Evolutionary conservation across 1,140 invertebrate species (phyloP), one percentile per base, ranked within the genome.

Genomic region (Zaprionus capensis): DNA sequence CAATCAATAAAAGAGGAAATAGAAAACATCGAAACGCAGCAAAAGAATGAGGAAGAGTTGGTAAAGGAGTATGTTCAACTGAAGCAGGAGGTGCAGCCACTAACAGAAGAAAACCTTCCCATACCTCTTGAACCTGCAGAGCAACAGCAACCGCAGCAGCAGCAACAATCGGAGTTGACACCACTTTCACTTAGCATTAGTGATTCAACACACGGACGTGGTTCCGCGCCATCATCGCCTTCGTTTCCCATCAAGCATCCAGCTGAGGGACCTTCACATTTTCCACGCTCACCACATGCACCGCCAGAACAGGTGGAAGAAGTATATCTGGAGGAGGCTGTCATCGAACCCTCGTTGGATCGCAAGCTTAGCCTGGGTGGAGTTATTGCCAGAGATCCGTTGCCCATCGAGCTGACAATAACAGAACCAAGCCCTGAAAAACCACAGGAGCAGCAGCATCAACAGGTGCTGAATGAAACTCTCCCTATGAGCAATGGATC

Each of bases 201-300:
- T 14, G 34, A 26, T 17, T 71, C 63, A 12, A 51, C 53, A 0
- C 63, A 46, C 2, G 59, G 26, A 55, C 17, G 7, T 12, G 34
- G 2, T 5, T 56, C 81, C 17, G 68, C 64, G 17, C 75, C 83
- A 14, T 66, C 24, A 9, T 92, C 91, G 1, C 91, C 91, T 6
- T 53, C 46, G 24, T 92, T 92, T n/a, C 91, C 91, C 1, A 65
- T 92, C 1, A 88, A 76, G 57, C 61, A 63, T 7, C 59, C 57
- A 0, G 65, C 55, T 5, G 84, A 76, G 11, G 59, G 55, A 14
- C 62, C 70, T 2, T 28, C 17, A 1, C 84, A 84, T 34, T 92
- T 92, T 55, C 91, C 91, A 20, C 84, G 64, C 15, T 91, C 91
- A 0, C 91, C 91, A 1, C 78, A 58, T 36, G 75, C 80, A 44